Evolutionary conservation across 2,888 invertebrate species (phyloP), one percentile per base, ranked within the genome.

Genomic region (Seira sanloemensis): DNA sequence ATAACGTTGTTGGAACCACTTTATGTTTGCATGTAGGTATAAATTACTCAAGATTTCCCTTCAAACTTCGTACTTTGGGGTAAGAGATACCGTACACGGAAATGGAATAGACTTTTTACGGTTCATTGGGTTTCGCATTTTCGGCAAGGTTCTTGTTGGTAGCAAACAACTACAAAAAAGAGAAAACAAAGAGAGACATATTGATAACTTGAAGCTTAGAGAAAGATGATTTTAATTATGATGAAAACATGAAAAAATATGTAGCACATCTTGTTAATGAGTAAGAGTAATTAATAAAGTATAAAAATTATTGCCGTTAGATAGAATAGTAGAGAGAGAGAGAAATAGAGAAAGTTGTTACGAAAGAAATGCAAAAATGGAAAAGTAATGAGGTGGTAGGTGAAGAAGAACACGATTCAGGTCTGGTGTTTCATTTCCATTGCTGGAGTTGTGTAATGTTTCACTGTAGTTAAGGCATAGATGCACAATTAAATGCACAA

Each of bases 171-270:
- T 82, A 82, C 82, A 82, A 82, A 82, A 82, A 77, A 82, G 65
- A 75, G 58, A 82, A 66, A 80, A 74, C 54, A 74, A 75, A 69
- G 69, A 58, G 68, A 50, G 50, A 25, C 24, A 81, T 75, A 81
- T 75, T 81, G 37, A 81, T 73, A 77, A 37, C 78, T 95, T 94
- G 4, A 95, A n/a, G n/a, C n/a, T n/a, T n/a, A n/a, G n/a, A n/a
- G n/a, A n/a, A n/a, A n/a, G n/a, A n/a, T n/a, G n/a, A n/a, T n/a
- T n/a, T n/a, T n/a, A n/a, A n/a, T n/a, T n/a, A n/a, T n/a, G n/a
- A n/a, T n/a, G n/a, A n/a, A n/a, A n/a, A n/a, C n/a, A n/a, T n/a
- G n/a, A n/a, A n/a, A n/a, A n/a, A n/a, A n/a, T n/a, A n/a, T n/a
- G n/a, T n/a, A n/a, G n/a, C n/a, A n/a, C 37, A 37, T 37, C 50